Percentiles rank a stretch among this genome's conserved stretches.
These are phyloP conservation scores for Leptarthrus brevirostris DNA, from an alignment of 2,888 invertebrate species.

Conservation along the genomic window DNA sequence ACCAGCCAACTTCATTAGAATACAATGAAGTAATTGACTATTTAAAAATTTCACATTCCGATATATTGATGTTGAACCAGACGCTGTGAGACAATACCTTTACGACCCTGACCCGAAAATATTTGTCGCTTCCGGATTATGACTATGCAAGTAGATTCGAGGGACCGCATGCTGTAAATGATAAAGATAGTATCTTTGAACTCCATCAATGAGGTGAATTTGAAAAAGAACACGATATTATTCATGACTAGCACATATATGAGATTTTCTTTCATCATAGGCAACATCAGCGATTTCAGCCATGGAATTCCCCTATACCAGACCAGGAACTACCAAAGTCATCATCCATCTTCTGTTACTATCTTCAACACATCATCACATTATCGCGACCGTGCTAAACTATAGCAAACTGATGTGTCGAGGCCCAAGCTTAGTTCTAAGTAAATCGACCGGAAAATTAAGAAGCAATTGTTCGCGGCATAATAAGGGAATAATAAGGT, in stretches of 20 bases:
- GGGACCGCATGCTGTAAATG: not conserved
- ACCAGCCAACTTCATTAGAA: slow-evolving; percentile 37
- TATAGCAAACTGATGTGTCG: not conserved
- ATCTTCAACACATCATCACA: slow-evolving; percentile 49
- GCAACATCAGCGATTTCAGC: slow-evolving; percentile 14
- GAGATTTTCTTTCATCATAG: not conserved
- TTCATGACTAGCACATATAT: not conserved
- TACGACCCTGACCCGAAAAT: slow-evolving; percentile 50
- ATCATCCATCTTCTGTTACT: slow-evolving; percentile 40
- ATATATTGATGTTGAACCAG: not conserved
- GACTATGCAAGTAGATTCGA: not conserved
- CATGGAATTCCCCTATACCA: not conserved
- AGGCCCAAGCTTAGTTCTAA: slow-evolving; percentile 34
- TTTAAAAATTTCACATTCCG: slow-evolving; percentile 50
- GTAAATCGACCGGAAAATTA: slow-evolving; percentile 52
- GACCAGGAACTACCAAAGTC: slow-evolving; percentile 39
- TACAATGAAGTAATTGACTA: slow-evolving; percentile 54
- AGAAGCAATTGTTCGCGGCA: slow-evolving; percentile 50
- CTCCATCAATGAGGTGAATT: slow-evolving; percentile 47
- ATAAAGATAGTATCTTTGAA: slow-evolving; percentile 45
- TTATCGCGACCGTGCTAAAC: slow-evolving; percentile 29
- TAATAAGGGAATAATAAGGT: slow-evolving; percentile 52
- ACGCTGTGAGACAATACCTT: not conserved
- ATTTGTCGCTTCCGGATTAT: slow-evolving; percentile 50
- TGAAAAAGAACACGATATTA: slow-evolving; percentile 42